Conservation (phyloP, 2,113 vertebrate genomes). For the Phalacrocorax carbo region DNA sequence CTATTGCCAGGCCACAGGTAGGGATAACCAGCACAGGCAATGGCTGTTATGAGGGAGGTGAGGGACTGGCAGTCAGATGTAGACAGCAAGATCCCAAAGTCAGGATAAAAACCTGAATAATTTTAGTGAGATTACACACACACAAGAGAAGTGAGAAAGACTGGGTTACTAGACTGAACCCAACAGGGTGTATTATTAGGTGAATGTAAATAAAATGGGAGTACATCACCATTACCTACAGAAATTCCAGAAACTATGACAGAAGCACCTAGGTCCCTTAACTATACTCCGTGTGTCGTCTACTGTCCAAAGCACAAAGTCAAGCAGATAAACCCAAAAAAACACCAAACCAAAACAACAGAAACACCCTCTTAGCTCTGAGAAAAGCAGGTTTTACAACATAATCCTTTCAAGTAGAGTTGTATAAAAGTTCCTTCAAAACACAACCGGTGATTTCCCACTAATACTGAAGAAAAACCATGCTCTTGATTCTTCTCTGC, state of each 20-base stretch:
- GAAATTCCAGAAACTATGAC: neutral
- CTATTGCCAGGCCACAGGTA: accelerated
- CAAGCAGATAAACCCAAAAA: neutral
- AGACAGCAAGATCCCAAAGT: neutral
- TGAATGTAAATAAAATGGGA: neutral
- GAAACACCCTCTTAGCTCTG: neutral
- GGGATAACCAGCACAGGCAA: neutral
- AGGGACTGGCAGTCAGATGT: neutral
- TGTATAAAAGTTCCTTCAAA: neutral
- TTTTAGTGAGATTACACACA: neutral
- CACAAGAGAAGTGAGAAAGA: neutral
- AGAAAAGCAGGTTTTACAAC: neutral
- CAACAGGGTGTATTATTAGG: neutral
- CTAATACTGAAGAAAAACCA: neutral
- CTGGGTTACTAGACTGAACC: neutral
- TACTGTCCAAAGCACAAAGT: neutral
- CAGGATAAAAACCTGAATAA: neutral
- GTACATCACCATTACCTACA: neutral
- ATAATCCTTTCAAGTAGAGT: neutral
- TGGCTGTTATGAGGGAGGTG: no score
- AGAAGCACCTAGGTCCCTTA: neutral
- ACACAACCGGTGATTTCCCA: neutral
- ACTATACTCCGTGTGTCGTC: accelerated
- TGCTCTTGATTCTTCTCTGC: neutral
- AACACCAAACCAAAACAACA: neutral